Percentiles rank a stretch among this genome's conserved stretches.
These are phyloP conservation scores for Strigamia crassipes DNA, from an alignment of 2,888 invertebrate genomes.

Conservation along the genomic window DNA sequence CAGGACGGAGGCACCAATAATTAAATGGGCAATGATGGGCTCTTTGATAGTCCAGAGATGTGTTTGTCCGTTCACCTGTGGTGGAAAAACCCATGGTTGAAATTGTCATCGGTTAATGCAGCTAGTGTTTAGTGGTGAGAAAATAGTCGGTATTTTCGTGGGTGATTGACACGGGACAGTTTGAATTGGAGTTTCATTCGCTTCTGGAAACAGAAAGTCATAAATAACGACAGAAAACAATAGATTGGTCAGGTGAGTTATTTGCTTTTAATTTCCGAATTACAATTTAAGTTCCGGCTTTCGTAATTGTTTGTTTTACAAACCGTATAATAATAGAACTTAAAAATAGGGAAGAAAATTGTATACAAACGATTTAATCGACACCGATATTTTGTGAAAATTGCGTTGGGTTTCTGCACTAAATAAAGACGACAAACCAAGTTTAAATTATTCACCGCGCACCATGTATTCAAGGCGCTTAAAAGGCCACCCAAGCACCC, in stretches of 20 bases:
- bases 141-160: not conserved
- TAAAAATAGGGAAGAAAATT: no score
- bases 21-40: not conserved
- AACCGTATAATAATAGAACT: no score
- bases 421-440: no score
- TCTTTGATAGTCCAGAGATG: not conserved
- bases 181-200: not conserved
- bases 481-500: no score
- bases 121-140: not conserved
- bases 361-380: no score
- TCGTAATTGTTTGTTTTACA: no score
- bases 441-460: no score
- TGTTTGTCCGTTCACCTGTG: not conserved
- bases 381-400: no score
- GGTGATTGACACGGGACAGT: not conserved
- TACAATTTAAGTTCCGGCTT: no score
- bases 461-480: no score
- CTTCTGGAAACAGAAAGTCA: not conserved
- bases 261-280: not conserved
- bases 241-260: no score
- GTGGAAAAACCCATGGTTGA: not conserved
- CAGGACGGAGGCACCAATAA: not conserved
- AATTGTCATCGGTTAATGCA: not conserved
- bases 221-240: not conserved
- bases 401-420: no score